A percentile compares a stretch with the other conserved stretches of the same genome.
These are phyloP conservation scores for Saccopteryx leptura DNA, from an alignment of 2,113 vertebrate species.

Conservation along the genomic window DNA sequence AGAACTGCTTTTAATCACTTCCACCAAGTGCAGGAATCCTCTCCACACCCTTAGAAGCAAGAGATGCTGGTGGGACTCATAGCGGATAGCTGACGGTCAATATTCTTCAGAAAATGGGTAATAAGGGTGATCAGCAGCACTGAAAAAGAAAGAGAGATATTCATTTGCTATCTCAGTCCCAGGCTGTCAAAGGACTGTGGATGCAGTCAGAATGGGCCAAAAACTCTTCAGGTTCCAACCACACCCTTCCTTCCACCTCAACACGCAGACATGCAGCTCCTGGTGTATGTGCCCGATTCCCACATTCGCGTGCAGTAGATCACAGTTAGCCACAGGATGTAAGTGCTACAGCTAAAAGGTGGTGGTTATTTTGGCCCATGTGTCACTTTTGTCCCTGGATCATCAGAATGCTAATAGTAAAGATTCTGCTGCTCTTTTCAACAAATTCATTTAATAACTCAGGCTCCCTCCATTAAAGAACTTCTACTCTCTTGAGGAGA, in stretches of 20 bases:
- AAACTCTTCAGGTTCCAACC: background rate
- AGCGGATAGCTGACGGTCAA: background rate
- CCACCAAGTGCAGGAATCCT: background rate
- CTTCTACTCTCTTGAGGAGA: background rate
- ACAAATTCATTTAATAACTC: background rate
- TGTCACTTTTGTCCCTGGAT: background rate
- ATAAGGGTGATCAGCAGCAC: background rate
- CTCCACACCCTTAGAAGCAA: background rate
- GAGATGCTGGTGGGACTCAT: background rate
- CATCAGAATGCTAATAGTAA: background rate
- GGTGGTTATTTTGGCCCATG: background rate
- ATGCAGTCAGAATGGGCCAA: background rate
- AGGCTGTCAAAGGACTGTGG: background rate
- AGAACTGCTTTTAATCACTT: background rate
- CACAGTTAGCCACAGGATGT: background rate
- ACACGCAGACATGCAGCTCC: background rate
- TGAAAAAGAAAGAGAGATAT: background rate
- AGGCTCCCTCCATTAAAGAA: background rate
- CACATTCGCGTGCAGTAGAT: background rate
- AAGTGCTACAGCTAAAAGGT: background rate
- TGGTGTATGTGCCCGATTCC: background rate
- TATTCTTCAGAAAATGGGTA: constrained; percentile 51
- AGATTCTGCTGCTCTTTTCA: background rate
- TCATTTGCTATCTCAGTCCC: background rate
- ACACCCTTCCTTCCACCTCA: background rate